Evolutionary conservation across 1,140 invertebrate species (phyloP).

Genomic region (Megalopta genalis): DNA sequence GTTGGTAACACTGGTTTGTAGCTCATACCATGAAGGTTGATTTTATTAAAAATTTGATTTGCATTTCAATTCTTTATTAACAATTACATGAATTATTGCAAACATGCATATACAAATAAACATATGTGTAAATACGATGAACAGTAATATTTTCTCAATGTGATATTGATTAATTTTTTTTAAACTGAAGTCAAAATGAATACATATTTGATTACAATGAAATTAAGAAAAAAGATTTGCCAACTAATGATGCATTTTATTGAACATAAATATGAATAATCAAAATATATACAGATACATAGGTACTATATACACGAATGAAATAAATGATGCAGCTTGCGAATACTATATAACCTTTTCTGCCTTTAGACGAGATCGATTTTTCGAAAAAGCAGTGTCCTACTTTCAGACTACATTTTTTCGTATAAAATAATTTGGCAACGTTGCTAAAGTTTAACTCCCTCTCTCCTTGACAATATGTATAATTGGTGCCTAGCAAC

Average conservation of each 20-base stretch:
- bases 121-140: not conserved
- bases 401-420: conserved; percentile 12
- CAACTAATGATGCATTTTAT: not conserved
- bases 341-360: not conserved
- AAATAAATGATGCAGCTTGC: not conserved
- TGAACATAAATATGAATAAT: not conserved
- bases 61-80: not conserved
- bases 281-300: not conserved
- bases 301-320: not conserved
- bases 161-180: not conserved
- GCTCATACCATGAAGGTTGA: not conserved
- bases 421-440: conserved; percentile 45
- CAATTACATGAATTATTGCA: not conserved
- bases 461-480: conserved; percentile 17
- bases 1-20: conserved; percentile 31
- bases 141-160: not conserved
- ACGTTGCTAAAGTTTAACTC: conserved; percentile 56
- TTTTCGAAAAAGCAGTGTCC: not conserved
- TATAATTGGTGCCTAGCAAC: conserved; percentile 58
- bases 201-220: not conserved
- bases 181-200: not conserved
- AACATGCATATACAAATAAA: not conserved
- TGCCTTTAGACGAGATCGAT: not conserved
- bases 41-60: conserved; percentile 11
- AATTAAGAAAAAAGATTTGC: not conserved